Percentiles rank a stretch among this genome's conserved stretches.
Evolutionary conservation across 2,888 invertebrate species (phyloP).

Genomic region (Neoitamus cyanurus): DNA sequence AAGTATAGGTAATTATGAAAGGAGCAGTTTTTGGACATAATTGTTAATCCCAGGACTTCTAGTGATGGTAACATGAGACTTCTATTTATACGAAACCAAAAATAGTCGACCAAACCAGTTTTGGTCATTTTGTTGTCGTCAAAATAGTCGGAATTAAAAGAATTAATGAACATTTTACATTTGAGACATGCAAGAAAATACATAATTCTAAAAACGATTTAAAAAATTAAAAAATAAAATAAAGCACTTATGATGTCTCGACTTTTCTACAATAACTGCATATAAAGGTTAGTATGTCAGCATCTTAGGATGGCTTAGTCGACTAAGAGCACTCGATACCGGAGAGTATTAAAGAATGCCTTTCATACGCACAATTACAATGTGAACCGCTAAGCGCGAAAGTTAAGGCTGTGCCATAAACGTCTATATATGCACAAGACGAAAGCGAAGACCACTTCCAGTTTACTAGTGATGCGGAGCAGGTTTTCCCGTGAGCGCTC

Average conservation of each 20-base stretch:
- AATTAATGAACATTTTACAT: not conserved
- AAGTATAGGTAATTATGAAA: too few relatives aligned
- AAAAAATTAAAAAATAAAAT: not conserved
- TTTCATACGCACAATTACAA: conserved; percentile 32
- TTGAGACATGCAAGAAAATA: too few relatives aligned
- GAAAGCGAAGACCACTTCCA: conserved; percentile 21
- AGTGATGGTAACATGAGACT: too few relatives aligned
- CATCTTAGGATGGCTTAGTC: not conserved
- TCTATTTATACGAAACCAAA: too few relatives aligned
- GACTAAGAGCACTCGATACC: not conserved
- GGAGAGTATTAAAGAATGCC: conserved; percentile 7
- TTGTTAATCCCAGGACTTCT: too few relatives aligned
- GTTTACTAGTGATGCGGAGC: not conserved
- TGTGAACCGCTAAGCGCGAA: not conserved
- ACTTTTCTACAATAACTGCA: not conserved
- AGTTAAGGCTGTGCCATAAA: conserved; percentile 11
- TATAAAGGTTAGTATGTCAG: conserved; percentile 26
- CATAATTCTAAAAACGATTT: not conserved
- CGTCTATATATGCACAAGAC: conserved; percentile 6
- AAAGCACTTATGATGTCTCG: not conserved
- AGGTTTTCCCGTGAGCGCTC: not conserved
- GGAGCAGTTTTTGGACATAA: too few relatives aligned
- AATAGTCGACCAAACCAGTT: too few relatives aligned
- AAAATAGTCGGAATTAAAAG: too few relatives aligned
- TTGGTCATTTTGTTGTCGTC: too few relatives aligned